Evolutionary conservation across 2,888 invertebrate species (phyloP).

Genomic region (Meteorus colon): DNA sequence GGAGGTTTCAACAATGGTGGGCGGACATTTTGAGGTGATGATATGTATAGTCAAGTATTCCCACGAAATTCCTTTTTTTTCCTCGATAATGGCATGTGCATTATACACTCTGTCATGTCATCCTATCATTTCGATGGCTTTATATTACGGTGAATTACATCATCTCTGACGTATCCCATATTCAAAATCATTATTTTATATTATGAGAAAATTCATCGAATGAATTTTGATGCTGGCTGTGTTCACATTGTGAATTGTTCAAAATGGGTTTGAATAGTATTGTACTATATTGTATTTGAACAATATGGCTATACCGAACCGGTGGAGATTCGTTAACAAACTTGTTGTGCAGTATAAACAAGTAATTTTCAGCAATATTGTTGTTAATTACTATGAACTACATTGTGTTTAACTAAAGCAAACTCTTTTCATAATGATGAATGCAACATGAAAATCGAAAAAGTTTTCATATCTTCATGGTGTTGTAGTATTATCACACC

Average conservation of each 20-base stretch:
- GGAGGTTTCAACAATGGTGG: conserved; percentile 30
- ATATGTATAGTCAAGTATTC: conserved; percentile 25
- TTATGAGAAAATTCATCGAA: neutral
- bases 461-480: no score
- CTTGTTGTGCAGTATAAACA: neutral
- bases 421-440: neutral
- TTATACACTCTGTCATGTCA: neutral
- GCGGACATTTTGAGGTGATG: conserved; percentile 34
- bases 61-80: conserved; percentile 22
- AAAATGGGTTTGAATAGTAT: no score
- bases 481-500: no score
- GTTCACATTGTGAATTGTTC: no score
- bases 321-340: no score
- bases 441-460: no score
- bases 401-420: neutral
- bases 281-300: no score
- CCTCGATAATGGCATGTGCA: neutral
- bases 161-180: neutral
- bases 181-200: neutral
- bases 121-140: neutral
- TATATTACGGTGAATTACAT: neutral
- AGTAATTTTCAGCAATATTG: neutral
- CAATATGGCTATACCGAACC: no score
- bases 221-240: neutral
- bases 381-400: neutral